Evolutionary conservation across 2,113 vertebrate genomes (phyloP).

Genomic region (Anarhynchus alexandrinus): DNA sequence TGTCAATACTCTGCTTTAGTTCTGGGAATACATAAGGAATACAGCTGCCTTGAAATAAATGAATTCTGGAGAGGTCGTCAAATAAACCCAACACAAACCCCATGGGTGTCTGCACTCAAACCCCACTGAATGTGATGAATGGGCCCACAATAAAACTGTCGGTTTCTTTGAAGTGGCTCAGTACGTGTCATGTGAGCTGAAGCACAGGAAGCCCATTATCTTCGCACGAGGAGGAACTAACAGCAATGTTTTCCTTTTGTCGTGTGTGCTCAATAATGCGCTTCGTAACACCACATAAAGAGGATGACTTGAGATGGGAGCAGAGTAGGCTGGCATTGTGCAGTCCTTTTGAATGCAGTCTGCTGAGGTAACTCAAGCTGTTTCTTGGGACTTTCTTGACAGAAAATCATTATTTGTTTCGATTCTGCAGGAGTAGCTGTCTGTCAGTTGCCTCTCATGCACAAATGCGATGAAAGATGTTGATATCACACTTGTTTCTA

Average conservation of each 20-base stretch:
- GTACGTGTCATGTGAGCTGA: not conserved
- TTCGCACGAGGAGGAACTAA: not conserved
- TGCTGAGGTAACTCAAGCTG: not conserved
- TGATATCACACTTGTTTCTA: not conserved
- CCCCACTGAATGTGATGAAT: not conserved
- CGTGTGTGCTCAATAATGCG: not conserved
- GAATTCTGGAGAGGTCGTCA: not conserved
- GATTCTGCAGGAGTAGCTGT: not conserved
- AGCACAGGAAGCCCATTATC: not conserved
- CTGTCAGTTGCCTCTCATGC: not conserved
- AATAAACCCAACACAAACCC: not conserved
- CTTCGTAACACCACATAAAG: not conserved
- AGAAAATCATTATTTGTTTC: slow-evolving; percentile 16
- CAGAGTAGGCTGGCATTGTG: not conserved
- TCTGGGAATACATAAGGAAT: not conserved
- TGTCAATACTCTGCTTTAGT: not conserved
- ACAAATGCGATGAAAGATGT: not conserved
- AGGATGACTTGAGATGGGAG: not conserved
- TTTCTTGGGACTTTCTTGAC: not conserved
- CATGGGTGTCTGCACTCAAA: not conserved
- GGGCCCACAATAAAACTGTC: not conserved
- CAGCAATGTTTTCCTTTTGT: not conserved
- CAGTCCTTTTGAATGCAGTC: not conserved
- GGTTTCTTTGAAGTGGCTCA: not conserved
- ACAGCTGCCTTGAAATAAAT: not conserved